Percentiles rank a stretch among this genome's conserved stretches.
Evolutionary conservation across 2,888 invertebrate species (phyloP).

Genomic region (Amphipoea oculea): DNA sequence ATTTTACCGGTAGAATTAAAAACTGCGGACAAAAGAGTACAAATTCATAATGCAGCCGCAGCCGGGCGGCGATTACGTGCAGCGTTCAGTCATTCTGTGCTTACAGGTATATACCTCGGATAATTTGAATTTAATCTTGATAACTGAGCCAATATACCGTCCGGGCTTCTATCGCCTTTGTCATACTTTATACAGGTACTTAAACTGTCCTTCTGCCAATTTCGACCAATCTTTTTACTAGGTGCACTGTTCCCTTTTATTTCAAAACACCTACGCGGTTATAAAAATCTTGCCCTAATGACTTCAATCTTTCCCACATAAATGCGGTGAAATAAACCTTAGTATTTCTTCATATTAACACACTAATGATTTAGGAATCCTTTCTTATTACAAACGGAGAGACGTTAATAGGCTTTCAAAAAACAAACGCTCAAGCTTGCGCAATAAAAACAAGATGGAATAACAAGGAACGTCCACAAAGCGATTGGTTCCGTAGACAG

Average conservation of each 20-base stretch:
- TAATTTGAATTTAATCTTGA: conserved; percentile 35
- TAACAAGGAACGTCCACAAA: conserved; percentile 80
- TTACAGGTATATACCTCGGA: conserved; percentile 38
- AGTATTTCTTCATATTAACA: conserved; percentile 29
- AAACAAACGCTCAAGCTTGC: conserved; percentile 71
- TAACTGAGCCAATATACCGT: conserved; percentile 10
- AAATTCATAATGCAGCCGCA: conserved; percentile 88
- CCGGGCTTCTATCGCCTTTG: neutral
- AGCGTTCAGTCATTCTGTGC: conserved; percentile 46
- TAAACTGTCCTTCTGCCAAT: neutral
- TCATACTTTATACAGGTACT: neutral
- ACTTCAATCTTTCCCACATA: conserved; percentile 3
- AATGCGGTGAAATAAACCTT: neutral
- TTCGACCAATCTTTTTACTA: neutral
- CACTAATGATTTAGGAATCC: conserved; percentile 49
- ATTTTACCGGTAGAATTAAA: conserved; percentile 90
- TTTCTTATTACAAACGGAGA: conserved; percentile 57
- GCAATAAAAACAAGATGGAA: conserved; percentile 82
- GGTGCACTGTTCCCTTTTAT: neutral
- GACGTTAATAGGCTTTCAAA: conserved; percentile 69
- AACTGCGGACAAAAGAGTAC: conserved; percentile 88
- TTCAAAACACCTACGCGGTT: neutral
- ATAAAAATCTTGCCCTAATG: neutral
- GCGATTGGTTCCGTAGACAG: conserved; percentile 84
- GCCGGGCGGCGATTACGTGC: conserved; percentile 78